These are phyloP conservation scores for Andrena dorsata DNA, from an alignment of 2,888 invertebrate genomes.

Conservation along the genomic window DNA sequence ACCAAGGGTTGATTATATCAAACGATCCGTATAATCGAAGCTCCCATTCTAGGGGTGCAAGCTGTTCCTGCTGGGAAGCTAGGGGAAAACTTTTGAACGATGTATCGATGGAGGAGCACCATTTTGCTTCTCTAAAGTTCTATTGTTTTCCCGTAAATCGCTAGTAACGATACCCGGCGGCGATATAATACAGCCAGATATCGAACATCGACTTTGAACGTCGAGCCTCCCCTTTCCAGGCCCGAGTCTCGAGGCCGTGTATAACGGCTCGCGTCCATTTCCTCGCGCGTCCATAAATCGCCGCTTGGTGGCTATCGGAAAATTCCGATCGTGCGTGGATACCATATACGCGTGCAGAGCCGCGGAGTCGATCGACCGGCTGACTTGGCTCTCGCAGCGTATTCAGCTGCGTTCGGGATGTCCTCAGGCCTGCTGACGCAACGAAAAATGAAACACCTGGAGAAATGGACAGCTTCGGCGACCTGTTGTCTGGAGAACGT, in stretches of 20 bases:
- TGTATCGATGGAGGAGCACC: slow-evolving; percentile 29
- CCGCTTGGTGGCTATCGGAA: slow-evolving; percentile 76
- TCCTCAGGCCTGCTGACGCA: slow-evolving; percentile 46
- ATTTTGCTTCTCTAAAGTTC: slow-evolving; percentile 60
- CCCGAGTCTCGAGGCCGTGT: slow-evolving; percentile 46
- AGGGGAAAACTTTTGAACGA: background rate
- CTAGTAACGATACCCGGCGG: slow-evolving; percentile 63
- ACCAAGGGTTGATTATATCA: background rate
- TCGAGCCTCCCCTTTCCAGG: slow-evolving; percentile 52
- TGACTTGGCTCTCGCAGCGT: slow-evolving; percentile 26
- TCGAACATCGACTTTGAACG: slow-evolving; percentile 69
- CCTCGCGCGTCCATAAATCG: slow-evolving; percentile 75
- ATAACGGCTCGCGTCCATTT: slow-evolving; percentile 61
- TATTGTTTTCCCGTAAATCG: slow-evolving; percentile 73
- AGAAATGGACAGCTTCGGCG: background rate
- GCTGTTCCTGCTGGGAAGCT: background rate
- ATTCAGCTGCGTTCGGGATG: slow-evolving; percentile 46
- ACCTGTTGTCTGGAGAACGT: background rate
- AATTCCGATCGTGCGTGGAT: slow-evolving; percentile 79
- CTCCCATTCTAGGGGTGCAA: background rate
- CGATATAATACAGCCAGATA: slow-evolving; percentile 72
- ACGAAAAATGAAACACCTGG: slow-evolving; percentile 40
- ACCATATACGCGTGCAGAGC: slow-evolving; percentile 72
- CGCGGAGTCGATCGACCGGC: slow-evolving; percentile 40
- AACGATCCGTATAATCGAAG: background rate